Evolutionary conservation across 2,888 invertebrate genomes (phyloP).

Genomic region (Dione vanillae): DNA sequence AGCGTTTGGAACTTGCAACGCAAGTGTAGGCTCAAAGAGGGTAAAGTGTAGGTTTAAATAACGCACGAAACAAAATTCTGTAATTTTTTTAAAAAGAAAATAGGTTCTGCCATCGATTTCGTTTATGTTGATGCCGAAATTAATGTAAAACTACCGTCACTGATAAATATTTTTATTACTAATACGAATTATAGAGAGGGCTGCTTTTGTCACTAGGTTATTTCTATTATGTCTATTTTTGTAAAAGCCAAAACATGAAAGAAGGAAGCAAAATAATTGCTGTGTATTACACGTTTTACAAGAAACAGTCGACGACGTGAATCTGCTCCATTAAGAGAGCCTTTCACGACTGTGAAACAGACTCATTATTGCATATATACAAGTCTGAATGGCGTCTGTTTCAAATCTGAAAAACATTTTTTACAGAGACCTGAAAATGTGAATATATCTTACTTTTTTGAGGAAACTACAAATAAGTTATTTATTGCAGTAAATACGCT

Average conservation of each 20-base stretch:
- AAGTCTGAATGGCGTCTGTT: conserved; percentile 34
- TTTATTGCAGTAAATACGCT: not conserved
- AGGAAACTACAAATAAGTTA: not conserved
- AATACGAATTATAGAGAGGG: not conserved
- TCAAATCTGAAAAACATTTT: conserved; percentile 23
- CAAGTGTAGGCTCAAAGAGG: too few species aligned
- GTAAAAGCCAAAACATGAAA: not conserved
- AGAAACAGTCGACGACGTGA: conserved; percentile 2
- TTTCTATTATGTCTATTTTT: too few species aligned
- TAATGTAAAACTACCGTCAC: too few species aligned
- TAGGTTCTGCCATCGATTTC: too few species aligned
- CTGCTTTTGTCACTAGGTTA: too few species aligned
- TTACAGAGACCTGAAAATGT: conserved; percentile 17
- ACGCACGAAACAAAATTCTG: too few species aligned
- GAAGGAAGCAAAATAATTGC: conserved; percentile 5
- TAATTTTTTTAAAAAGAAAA: too few species aligned
- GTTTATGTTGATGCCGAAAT: too few species aligned
- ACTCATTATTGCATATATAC: conserved; percentile 35
- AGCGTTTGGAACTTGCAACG: too few species aligned
- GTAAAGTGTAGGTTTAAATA: too few species aligned
- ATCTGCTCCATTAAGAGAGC: conserved; percentile 29
- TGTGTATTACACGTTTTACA: conserved; percentile 14
- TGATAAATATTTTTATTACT: not conserved
- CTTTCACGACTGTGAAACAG: conserved; percentile 33
- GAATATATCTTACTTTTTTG: not conserved